Percentiles rank a stretch among this genome's conserved stretches.
Conservation (phyloP, 1,140 invertebrate species). For the Proales similis region DNA sequence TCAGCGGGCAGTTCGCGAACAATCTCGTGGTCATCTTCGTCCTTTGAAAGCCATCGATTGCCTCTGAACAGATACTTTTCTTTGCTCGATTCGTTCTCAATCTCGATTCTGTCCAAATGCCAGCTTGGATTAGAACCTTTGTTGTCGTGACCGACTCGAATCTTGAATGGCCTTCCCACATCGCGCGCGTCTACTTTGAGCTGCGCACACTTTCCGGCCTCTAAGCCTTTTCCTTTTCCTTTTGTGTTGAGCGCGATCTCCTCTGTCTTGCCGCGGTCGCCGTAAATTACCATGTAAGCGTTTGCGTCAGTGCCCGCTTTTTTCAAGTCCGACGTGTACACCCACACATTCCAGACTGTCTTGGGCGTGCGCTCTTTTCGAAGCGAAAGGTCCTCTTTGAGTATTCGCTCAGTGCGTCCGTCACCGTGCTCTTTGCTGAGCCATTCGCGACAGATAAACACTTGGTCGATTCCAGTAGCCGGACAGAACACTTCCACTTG, state of each 20-base stretch:
- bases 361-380: conserved; percentile 41
- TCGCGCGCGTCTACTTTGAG: conserved; percentile 47
- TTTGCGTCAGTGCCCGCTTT: conserved; percentile 49
- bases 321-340: conserved; percentile 46
- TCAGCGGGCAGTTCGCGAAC: conserved; percentile 51
- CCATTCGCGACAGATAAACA: conserved; percentile 51
- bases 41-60: conserved; percentile 49
- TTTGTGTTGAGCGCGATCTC: conserved; percentile 46
- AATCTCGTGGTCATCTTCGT: conserved; percentile 50
- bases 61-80: conserved; percentile 48
- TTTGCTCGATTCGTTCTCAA: conserved; percentile 47
- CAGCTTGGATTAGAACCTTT: conserved; percentile 45
- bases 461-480: conserved; percentile 48
- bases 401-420: conserved; percentile 46
- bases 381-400: conserved; percentile 46
- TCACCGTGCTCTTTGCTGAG: conserved; percentile 49
- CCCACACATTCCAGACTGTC: conserved; percentile 45
- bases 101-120: conserved; percentile 51
- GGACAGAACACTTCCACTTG: conserved; percentile 47
- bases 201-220: conserved; percentile 46
- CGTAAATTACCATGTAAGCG: conserved; percentile 47
- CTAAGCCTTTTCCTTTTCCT: conserved; percentile 45
- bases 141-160: conserved; percentile 52
- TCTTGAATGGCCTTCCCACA: conserved; percentile 49
- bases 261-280: conserved; percentile 50